Percentiles rank a stretch among this genome's conserved stretches.
phyloP scores from a whole-genome alignment of 2,888 invertebrate species.

The Allacma fusca region DNA sequence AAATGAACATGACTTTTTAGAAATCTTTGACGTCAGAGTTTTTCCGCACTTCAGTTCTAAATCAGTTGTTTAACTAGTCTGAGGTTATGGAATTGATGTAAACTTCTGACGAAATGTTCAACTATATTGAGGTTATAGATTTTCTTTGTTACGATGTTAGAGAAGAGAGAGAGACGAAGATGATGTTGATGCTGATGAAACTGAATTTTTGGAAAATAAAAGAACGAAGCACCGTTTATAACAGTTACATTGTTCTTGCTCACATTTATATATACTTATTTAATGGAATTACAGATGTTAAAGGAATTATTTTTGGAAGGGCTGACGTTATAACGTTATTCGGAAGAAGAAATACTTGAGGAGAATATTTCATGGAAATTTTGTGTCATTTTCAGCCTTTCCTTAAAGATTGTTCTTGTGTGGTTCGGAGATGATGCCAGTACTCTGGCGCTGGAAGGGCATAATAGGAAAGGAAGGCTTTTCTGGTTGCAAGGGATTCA shows the following conservation, averaged over 20 bases:
- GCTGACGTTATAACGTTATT: too few relatives aligned
- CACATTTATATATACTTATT: neutral
- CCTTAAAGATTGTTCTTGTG: neutral
- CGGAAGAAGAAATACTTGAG: neutral
- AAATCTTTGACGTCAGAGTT: too few relatives aligned
- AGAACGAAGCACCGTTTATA: conserved; percentile 6
- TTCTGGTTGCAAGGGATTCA: conserved; percentile 18
- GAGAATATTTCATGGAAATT: neutral
- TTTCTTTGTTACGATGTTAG: neutral
- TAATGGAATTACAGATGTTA: too few relatives aligned
- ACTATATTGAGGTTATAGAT: neutral
- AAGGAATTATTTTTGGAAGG: too few relatives aligned
- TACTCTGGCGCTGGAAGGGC: conserved; percentile 4
- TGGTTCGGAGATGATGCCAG: conserved; percentile 4
- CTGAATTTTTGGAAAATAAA: conserved; percentile 2
- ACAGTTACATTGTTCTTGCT: conserved; percentile 1
- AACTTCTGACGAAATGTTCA: too few relatives aligned
- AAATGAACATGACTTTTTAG: too few relatives aligned
- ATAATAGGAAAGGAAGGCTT: conserved; percentile 1
- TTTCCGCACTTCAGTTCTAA: too few relatives aligned
- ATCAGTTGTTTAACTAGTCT: too few relatives aligned
- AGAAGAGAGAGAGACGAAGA: neutral
- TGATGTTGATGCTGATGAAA: neutral
- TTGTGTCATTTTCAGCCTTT: neutral
- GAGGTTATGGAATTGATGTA: too few relatives aligned